Evolutionary conservation across 1,140 invertebrate genomes (phyloP).

Genomic region (Odontomachus brunneus): DNA sequence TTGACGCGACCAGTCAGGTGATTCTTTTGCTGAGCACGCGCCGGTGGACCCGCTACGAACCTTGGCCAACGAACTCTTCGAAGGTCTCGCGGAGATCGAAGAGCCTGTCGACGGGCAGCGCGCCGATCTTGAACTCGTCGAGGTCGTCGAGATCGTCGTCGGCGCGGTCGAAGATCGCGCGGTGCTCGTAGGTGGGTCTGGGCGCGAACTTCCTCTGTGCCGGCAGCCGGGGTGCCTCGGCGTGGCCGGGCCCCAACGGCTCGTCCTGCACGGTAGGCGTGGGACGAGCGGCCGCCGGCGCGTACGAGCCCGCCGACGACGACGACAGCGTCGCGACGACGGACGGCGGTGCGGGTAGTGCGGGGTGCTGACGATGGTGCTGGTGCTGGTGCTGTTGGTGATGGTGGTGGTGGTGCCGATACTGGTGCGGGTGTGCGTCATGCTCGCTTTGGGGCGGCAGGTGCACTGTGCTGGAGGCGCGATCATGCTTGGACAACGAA

Average conservation of each 20-base stretch:
- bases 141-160: slow-evolving; percentile 82
- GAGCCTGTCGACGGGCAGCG: slow-evolving; percentile 82
- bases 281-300: slow-evolving; percentile 74
- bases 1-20: not conserved
- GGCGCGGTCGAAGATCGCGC: slow-evolving; percentile 82
- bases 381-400: slow-evolving; percentile 76
- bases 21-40: slow-evolving; percentile 5
- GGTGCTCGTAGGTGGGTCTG: slow-evolving; percentile 84
- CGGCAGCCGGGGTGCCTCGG: slow-evolving; percentile 74
- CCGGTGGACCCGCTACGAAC: slow-evolving; percentile 79
- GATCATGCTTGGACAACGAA: slow-evolving; percentile 82
- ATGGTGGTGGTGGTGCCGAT: slow-evolving; percentile 79
- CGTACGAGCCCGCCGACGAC: slow-evolving; percentile 69
- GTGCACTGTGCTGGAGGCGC: slow-evolving; percentile 80
- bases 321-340: slow-evolving; percentile 73
- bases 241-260: slow-evolving; percentile 71
- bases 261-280: slow-evolving; percentile 80
- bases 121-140: slow-evolving; percentile 78
- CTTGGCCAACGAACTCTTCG: slow-evolving; percentile 84
- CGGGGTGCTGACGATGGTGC: slow-evolving; percentile 74
- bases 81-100: slow-evolving; percentile 82
- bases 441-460: slow-evolving; percentile 80
- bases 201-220: slow-evolving; percentile 82
- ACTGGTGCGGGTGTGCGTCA: slow-evolving; percentile 79
- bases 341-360: slow-evolving; percentile 73